Percentiles rank a stretch among this genome's conserved stretches.
phyloP scores from a whole-genome alignment of 2,113 vertebrate genomes.

The Oxyura jamaicensis region DNA sequence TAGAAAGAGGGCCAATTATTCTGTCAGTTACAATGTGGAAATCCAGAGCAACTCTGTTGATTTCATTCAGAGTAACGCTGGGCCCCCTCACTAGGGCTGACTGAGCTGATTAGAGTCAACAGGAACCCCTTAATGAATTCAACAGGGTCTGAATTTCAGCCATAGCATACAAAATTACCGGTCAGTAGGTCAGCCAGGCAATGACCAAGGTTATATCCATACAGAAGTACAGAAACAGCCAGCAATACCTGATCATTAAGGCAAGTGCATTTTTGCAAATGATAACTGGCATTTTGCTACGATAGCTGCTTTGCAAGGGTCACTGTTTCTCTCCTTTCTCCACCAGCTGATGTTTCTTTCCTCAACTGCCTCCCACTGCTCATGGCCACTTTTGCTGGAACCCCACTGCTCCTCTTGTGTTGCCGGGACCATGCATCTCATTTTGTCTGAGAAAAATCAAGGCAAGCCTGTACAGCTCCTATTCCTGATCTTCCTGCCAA shows the following conservation, averaged over 20 bases:
- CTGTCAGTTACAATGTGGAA: background rate
- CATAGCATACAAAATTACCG: background rate
- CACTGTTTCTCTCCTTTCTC: background rate
- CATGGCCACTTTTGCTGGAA: background rate
- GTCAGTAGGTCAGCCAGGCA: background rate
- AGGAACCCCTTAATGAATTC: background rate
- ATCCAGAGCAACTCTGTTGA: background rate
- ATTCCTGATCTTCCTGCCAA: background rate
- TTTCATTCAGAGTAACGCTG: background rate
- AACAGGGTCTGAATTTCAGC: background rate
- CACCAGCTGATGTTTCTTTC: background rate
- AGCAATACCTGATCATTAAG: background rate
- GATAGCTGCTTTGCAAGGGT: background rate
- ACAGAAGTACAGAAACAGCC: background rate
- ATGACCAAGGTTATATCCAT: background rate
- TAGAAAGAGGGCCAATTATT: background rate
- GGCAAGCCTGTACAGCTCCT: background rate
- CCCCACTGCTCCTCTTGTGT: background rate
- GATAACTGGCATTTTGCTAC: background rate
- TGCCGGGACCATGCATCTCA: rapidly evolving
- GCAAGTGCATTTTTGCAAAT: background rate
- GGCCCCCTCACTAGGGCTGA: background rate
- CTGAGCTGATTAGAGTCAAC: background rate
- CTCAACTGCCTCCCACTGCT: background rate
- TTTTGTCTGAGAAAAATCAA: background rate